Base-by-base conservation (phyloP, 1,140 invertebrate species). In the Monomorium pharaonis region DNA sequence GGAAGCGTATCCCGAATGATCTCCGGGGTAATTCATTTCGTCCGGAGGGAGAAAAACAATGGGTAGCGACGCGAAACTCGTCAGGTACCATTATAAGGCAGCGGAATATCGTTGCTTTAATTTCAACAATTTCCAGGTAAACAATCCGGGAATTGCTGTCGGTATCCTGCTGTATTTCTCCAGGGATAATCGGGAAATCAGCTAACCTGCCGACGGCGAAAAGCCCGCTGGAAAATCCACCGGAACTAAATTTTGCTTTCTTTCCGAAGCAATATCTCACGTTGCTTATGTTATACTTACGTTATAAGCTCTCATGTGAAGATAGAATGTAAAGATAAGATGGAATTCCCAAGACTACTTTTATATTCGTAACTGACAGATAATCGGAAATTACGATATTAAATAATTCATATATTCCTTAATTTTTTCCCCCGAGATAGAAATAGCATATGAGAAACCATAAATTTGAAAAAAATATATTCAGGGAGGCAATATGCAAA, bases 131-230 rank as follows among this genome's bases (percentile, higher is more conserved):
- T 88, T 84, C 70, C 69, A 49, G 70, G 37, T 86, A 88, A 88
- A 89, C 87, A 91, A 90, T 90, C 86, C 83, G 65, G 62, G 83
- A 86, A 91, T 90, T 91, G 89, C 80, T 86, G 67, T 60, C 76
- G 12, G 18, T 47, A 44, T 85, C 81, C 62, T 2, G 27, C 24
- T 33, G 86, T 91, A 91, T 92, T 92, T 91, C 90, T 91, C 90
- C 24, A 56, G 90, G 85, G 91, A 90, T 77, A 77, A 77, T 75
- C 58, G 60, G 18, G 14, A 44, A 51, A 58, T 56, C 18, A 33
- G 47, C 47, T 16, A 16, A 33, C 24, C 37, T 56, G 49, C 58
- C 78, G 78, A 24, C n/a, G 12, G 24, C 54, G 37, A 18, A 30
- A 30, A 63, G 33, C 30, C 3, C 21, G 21, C 21, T 51, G 16